Evolutionary conservation across 92 coral and sea anemone species (phyloP).

Genomic region (Anthopleura xanthogrammica): DNA sequence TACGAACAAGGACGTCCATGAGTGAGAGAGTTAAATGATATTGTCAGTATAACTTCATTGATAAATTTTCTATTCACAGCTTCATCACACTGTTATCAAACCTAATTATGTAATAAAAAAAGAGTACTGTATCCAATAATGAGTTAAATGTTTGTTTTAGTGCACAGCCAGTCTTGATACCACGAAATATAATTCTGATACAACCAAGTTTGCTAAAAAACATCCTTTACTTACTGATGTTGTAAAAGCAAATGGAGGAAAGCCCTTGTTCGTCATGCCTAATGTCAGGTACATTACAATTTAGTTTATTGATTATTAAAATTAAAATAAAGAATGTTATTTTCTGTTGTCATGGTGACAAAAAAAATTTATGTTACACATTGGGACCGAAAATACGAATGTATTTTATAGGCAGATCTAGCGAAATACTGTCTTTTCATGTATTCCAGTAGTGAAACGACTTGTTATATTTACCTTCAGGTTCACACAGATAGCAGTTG

Average conservation of each 20-base stretch:
- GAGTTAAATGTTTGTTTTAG: slow-evolving; percentile 12
- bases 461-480: slow-evolving; percentile 6
- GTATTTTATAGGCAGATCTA: too few species aligned
- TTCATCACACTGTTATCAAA: too few species aligned
- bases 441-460: neutral
- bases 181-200: slow-evolving; percentile 18
- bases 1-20: too few species aligned
- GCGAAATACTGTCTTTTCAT: too few species aligned
- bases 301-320: too few species aligned
- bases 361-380: too few species aligned
- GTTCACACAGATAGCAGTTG: slow-evolving; percentile 56
- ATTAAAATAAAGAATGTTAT: too few species aligned
- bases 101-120: neutral
- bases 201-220: slow-evolving; percentile 32
- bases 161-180: slow-evolving; percentile 46
- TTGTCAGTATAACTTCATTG: too few species aligned
- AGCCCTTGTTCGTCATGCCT: slow-evolving; percentile 47
- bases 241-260: slow-evolving; percentile 20
- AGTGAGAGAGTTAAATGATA: too few species aligned
- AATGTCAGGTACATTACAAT: slow-evolving; percentile 32
- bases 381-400: too few species aligned
- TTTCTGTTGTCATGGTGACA: too few species aligned
- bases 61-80: too few species aligned
- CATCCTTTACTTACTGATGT: slow-evolving; percentile 50
- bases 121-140: neutral